Percentiles rank a stretch among this genome's conserved stretches.
Conservation (phyloP, 2,888 invertebrate genomes). For the Melanostoma mellinum region DNA sequence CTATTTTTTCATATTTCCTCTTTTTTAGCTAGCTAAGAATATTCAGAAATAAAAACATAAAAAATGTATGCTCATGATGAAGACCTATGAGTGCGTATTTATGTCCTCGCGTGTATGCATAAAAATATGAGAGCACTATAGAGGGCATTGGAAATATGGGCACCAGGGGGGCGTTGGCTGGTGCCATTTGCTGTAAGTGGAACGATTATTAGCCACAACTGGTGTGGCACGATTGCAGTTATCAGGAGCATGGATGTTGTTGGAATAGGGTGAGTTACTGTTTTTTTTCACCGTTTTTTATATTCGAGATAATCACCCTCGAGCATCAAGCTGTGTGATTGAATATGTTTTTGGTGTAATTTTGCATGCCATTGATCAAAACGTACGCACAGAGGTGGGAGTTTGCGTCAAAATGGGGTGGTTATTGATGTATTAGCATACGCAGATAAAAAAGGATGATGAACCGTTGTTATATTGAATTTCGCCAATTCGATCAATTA, state of each 20-base stretch:
- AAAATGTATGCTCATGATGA: constrained; percentile 66
- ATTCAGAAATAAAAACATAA: constrained; percentile 71
- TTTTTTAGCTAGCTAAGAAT: constrained; percentile 24
- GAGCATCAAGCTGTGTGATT: constrained; percentile 55
- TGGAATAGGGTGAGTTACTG: constrained; percentile 16
- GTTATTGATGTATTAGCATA: background rate
- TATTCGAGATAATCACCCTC: constrained; percentile 50
- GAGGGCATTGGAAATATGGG: constrained; percentile 20
- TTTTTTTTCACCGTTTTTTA: constrained; percentile 26
- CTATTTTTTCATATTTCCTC: too few relatives aligned
- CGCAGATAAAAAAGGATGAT: too few relatives aligned
- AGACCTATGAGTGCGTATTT: constrained; percentile 65
- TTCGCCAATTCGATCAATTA: too few relatives aligned
- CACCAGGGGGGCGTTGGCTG: constrained; percentile 53
- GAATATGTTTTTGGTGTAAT: constrained; percentile 70
- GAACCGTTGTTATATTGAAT: too few relatives aligned
- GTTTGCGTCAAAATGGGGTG: background rate
- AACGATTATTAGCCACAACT: constrained; percentile 71
- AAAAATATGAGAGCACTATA: constrained; percentile 56
- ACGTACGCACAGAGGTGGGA: background rate
- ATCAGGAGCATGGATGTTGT: constrained; percentile 37
- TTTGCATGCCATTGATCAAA: constrained; percentile 65
- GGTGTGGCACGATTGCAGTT: constrained; percentile 68
- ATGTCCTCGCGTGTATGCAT: constrained; percentile 69
- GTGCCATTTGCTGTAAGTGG: constrained; percentile 71